Base-by-base conservation (phyloP, 2,797 vertebrate species). In the Zonotrichia albicollis region DNA sequence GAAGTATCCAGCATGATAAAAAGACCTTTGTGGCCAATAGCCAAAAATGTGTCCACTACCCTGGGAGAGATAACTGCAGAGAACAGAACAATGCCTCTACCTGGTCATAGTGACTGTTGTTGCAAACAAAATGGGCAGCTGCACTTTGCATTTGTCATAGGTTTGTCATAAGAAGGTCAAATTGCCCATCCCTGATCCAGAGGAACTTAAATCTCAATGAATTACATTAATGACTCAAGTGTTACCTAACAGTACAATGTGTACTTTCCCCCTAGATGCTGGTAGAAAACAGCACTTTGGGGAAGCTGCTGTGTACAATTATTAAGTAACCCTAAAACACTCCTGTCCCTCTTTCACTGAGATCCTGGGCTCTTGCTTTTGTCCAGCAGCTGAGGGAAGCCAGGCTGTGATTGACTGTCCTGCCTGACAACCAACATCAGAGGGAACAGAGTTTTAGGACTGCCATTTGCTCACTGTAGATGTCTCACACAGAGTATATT, bases 141-240 rank as follows among this genome's bases (percentile, higher is more conserved):
- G 68, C 55, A 58, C 67, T 89, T 53, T 79, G 60, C 43, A 71
- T 93, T 92, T 91, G 76, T 94, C 91, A 95, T 23, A 22, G 26
- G 23, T 89, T 94, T 80, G 51, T 76, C 83, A 43, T 54, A 67
- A 76, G 53, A 54, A 43, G 7, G 64, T 70, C 36, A 32, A 80
- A 81, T 20, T 27, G 74, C 76, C 73, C 79, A 82, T 84, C 87
- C 87, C 84, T 68, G 62, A 75, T 68, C 16, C 45, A 68, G 16
- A 77, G 46, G 54, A 81, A 83, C 11, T 84, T 82, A 73, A 88
- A 57, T 79, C 53, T 81, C 5, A 3, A 5, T 46, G 50, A 91
- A 65, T 68, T 92, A 57, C 10, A 67, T 74, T 38, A 93, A 70
- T 86, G 89, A 88, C 79, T 93, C 79, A 81, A 7, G 46, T 32